These are phyloP conservation scores for Hyposoter didymator DNA, from an alignment of 2,888 invertebrate species.

Conservation along the genomic window DNA sequence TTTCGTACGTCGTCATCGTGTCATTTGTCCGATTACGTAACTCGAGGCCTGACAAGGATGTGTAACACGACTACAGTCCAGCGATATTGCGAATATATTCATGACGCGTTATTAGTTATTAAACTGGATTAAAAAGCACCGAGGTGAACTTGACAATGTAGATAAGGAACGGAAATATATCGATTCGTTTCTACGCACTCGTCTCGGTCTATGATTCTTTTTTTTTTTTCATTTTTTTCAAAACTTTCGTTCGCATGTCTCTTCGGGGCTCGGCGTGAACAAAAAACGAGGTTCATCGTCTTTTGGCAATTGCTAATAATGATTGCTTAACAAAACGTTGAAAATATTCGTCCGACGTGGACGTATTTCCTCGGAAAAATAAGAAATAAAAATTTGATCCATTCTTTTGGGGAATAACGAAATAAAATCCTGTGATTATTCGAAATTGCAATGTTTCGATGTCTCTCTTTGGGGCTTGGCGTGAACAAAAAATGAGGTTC, in stretches of 20 bases:
- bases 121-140: constrained; percentile 34
- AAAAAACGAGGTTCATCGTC: neutral
- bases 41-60: constrained; percentile 23
- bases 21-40: constrained; percentile 50
- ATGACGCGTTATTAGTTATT: constrained; percentile 31
- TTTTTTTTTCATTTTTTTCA: neutral
- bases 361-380: neutral
- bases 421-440: neutral
- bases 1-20: constrained; percentile 30
- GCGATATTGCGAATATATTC: neutral
- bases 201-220: neutral
- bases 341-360: neutral
- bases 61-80: neutral
- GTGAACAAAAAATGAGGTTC: neutral
- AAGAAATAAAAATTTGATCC: neutral
- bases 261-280: neutral
- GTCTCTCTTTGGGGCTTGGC: neutral
- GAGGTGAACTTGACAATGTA: constrained; percentile 64
- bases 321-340: neutral
- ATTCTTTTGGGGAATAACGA: neutral
- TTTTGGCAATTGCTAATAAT: neutral
- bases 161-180: constrained; percentile 47
- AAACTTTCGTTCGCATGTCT: neutral
- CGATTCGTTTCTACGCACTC: constrained; percentile 6
- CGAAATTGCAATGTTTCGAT: neutral